Percentiles rank a stretch among this genome's conserved stretches.
Evolutionary conservation across 2,797 vertebrate species (phyloP).

Genomic region (Sebastes matsubarae): DNA sequence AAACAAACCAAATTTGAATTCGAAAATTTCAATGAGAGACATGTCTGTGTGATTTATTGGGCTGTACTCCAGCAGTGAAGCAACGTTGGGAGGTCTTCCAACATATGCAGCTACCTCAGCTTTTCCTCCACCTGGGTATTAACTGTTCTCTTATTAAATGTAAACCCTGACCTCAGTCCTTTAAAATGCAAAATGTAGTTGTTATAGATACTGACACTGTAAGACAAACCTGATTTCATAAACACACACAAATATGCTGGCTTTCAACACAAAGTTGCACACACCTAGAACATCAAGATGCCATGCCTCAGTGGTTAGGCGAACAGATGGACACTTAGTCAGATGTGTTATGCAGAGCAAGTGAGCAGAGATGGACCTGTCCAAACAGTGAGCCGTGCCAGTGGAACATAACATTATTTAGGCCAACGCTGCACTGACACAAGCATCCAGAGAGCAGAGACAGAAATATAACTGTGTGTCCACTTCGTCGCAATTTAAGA

Average conservation of each 20-base stretch:
- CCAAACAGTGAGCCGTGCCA: slow-evolving; percentile 33
- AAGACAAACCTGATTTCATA: not conserved
- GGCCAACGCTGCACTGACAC: slow-evolving; percentile 19
- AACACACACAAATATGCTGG: not conserved
- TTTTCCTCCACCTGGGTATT: slow-evolving; percentile 25
- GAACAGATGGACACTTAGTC: slow-evolving; percentile 33
- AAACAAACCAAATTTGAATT: not conserved
- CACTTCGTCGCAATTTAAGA: not conserved
- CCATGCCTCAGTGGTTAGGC: slow-evolving; percentile 7
- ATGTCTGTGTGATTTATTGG: slow-evolving; percentile 4
- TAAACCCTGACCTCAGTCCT: slow-evolving; percentile 8
- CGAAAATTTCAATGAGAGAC: not conserved
- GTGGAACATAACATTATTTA: slow-evolving; percentile 24
- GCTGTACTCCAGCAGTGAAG: slow-evolving; percentile 27
- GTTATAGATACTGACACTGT: not conserved
- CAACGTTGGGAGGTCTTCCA: slow-evolving; percentile 15
- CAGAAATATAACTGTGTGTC: not conserved
- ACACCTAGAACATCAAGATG: not conserved
- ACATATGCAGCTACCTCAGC: slow-evolving; percentile 26
- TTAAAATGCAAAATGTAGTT: not conserved
- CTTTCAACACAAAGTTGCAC: slow-evolving; percentile 1
- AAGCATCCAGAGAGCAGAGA: not conserved
- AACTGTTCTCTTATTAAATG: slow-evolving; percentile 11
- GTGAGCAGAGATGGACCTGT: slow-evolving; percentile 21
- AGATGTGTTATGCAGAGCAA: slow-evolving; percentile 48